Evolutionary conservation across 2,797 vertebrate genomes (phyloP), one percentile per base, ranked within the genome.

Genomic region (Zenarchopterus dispar): DNA sequence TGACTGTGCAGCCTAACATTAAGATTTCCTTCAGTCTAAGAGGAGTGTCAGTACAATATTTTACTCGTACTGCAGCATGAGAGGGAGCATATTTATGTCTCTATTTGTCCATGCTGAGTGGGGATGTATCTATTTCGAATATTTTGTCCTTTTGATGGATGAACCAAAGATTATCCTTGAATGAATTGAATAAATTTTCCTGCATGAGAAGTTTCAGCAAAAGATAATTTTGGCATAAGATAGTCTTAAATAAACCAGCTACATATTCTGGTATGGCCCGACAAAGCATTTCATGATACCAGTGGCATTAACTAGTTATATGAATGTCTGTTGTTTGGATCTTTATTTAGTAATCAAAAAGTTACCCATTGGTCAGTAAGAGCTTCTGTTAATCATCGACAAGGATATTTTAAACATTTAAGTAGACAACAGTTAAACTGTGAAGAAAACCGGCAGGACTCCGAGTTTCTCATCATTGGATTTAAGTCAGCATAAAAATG

Each of bases 51-150:
- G 11, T 28, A 39, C 1, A 16, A 21, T 33, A 56, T 45, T 3
- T 26, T 1, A 60, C 39, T 22, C 23, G 16, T 31, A 3, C n/a
- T 23, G 15, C 23, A 28, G 58, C 54, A 44, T 28, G 16, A 71
- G 57, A 54, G 22, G 39, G 39, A 10, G 6, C 19, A 22, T 48
- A 62, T 66, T 21, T 46, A 1, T 56, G 24, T 52, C 57, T 54
- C 52, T 64, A 51, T 65, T 39, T 36, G 28, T 50, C 31, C 24
- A 26, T 18, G 47, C 0, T 52, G 36, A 13, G 22, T 68, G 13
- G 33, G 33, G 33, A 36, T 36, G 33, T 11, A 1, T 36, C 33
- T 2, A 1, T 62, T 48, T 62, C 19, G 28, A 9, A 52, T 48
- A 49, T 53, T 64, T 45, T 56, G 6, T 56, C 43, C 50, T 36